Conservation (phyloP, 1,140 invertebrate species). For the Drosophila persimilis region DNA sequence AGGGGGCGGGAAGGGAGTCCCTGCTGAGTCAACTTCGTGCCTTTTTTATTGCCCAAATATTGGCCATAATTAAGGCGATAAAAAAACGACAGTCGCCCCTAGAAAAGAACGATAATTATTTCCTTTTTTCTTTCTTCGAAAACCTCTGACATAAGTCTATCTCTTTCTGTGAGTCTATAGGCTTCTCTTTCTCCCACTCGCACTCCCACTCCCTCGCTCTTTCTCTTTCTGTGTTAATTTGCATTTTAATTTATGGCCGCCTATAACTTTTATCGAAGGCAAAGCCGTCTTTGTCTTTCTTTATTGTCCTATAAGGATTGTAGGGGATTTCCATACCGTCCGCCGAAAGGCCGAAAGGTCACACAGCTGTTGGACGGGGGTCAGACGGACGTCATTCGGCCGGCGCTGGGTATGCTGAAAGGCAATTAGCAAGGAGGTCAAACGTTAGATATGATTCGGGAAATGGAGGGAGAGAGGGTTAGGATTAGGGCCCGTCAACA, state of each 20-base stretch:
- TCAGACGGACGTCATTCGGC: slow-evolving; percentile 30
- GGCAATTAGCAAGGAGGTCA: slow-evolving; percentile 66
- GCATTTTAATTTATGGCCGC: slow-evolving; percentile 76
- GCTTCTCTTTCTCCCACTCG: background rate
- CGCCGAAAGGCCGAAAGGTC: slow-evolving; percentile 52
- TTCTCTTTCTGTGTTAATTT: slow-evolving; percentile 64
- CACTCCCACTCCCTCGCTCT: background rate
- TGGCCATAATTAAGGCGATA: slow-evolving; percentile 74
- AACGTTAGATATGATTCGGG: slow-evolving; percentile 19
- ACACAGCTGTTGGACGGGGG: slow-evolving; percentile 62
- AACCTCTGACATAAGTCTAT: background rate
- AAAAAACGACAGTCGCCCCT: slow-evolving; percentile 31
- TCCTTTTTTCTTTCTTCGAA: background rate
- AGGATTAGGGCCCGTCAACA: background rate
- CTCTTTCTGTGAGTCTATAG: background rate
- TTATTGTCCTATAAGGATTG: background rate
- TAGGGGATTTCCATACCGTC: too few species aligned
- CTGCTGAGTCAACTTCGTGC: slow-evolving; percentile 39
- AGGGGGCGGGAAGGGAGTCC: background rate
- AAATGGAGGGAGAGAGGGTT: background rate
- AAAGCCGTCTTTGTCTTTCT: slow-evolving; percentile 11
- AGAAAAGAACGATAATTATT: slow-evolving; percentile 58
- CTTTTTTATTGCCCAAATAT: slow-evolving; percentile 69
- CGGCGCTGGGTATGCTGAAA: slow-evolving; percentile 2
- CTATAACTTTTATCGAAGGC: slow-evolving; percentile 72